phyloP scores from a whole-genome alignment of 2,113 vertebrate genomes.

The Anoura caudifer region DNA sequence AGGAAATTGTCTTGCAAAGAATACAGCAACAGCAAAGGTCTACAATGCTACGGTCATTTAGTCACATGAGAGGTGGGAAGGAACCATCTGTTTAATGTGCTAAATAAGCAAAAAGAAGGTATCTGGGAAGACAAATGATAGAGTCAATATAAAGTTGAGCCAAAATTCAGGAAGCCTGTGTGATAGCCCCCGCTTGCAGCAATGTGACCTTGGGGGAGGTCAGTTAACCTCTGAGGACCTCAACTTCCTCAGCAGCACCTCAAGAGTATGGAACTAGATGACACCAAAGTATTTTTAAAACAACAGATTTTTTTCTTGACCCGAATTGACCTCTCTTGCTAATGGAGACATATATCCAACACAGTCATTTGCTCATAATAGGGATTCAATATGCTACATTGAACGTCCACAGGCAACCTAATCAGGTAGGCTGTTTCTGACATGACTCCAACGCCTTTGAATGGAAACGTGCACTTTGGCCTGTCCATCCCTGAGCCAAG shows the following conservation, averaged over 20 bases:
- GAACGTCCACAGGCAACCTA: background rate
- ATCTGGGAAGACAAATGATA: background rate
- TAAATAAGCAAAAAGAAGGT: conserved; percentile 14
- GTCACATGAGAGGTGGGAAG: background rate
- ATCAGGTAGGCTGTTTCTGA: conserved; percentile 57
- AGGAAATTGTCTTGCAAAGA: background rate
- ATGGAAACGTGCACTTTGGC: background rate
- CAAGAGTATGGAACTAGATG: background rate
- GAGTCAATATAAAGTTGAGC: background rate
- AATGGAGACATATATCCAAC: conserved; percentile 7
- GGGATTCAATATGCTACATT: conserved; percentile 30
- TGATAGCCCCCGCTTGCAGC: background rate
- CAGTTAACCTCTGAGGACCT: background rate
- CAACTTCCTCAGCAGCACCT: background rate
- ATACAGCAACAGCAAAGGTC: background rate
- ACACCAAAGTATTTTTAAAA: background rate
- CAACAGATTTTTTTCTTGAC: background rate
- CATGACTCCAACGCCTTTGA: background rate
- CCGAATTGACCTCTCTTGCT: background rate
- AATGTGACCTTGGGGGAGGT: background rate
- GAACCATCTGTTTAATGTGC: conserved; percentile 21
- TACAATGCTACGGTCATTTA: background rate
- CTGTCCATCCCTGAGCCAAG: background rate
- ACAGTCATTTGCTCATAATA: background rate
- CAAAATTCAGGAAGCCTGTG: background rate